Percentiles rank a stretch among this genome's conserved stretches.
Evolutionary conservation across 2,797 vertebrate genomes (phyloP).

Genomic region (Leptatherina wallacei): DNA sequence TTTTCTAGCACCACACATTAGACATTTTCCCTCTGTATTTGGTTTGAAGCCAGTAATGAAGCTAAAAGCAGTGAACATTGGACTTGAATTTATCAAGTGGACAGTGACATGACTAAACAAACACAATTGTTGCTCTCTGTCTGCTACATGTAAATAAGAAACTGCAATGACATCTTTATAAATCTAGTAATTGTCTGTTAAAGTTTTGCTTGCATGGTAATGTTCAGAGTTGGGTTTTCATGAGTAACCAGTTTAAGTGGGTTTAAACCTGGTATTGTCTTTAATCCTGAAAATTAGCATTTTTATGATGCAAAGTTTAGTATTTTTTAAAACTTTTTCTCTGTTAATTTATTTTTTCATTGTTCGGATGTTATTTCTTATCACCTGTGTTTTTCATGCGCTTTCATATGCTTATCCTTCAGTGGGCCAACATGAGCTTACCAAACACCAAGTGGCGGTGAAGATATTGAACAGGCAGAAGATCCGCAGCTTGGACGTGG

Average conservation of each 20-base stretch:
- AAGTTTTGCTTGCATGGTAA: not conserved
- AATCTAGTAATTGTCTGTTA: not conserved
- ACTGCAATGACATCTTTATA: not conserved
- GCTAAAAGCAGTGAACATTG: not conserved
- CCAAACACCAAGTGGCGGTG: conserved; percentile 97
- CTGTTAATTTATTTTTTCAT: not conserved
- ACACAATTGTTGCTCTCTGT: not conserved
- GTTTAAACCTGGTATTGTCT: not conserved
- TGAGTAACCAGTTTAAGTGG: not conserved
- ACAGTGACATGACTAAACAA: not conserved
- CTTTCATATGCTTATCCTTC: conserved; percentile 33
- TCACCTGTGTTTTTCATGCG: not conserved
- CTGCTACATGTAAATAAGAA: not conserved
- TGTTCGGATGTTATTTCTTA: not conserved
- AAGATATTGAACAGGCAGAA: conserved; percentile 99
- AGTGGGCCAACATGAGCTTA: conserved; percentile 98
- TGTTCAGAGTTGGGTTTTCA: not conserved
- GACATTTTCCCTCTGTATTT: not conserved
- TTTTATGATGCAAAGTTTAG: not conserved
- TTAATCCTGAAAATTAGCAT: not conserved
- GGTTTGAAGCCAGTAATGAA: not conserved
- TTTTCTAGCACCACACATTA: not conserved
- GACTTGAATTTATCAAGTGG: conserved; percentile 1
- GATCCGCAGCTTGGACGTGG: conserved; percentile 98
- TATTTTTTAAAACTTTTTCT: not conserved